Evolutionary conservation across 35 echinoderm and acorn worm species (phyloP).

Genomic region (Patiria miniata): DNA sequence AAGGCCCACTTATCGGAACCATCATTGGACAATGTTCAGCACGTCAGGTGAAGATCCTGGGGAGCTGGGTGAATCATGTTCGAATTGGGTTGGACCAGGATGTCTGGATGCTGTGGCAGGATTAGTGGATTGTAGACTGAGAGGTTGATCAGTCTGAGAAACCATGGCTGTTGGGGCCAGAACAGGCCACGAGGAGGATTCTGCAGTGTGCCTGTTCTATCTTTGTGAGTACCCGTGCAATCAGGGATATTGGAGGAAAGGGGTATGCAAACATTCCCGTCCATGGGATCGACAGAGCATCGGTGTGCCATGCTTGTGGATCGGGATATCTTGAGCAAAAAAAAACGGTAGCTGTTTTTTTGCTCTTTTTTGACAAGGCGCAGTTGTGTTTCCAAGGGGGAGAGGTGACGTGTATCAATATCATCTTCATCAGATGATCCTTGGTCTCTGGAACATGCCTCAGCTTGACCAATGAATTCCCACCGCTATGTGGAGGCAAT

Average conservation of each 20-base stretch:
- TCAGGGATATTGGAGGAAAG: not conserved
- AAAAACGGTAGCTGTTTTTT: constrained; percentile 11
- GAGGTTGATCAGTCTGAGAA: not conserved
- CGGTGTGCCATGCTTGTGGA: not conserved
- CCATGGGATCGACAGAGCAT: constrained; percentile 12
- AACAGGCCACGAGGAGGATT: constrained; percentile 8
- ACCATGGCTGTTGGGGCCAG: constrained; percentile 18
- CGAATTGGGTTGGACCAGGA: not conserved
- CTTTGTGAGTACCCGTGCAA: not conserved
- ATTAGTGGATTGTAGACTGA: not conserved
- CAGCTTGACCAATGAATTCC: too few species aligned
- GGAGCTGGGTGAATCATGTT: too few species aligned
- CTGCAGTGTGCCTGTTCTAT: not conserved
- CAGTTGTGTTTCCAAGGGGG: too few species aligned
- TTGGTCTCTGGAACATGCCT: too few species aligned
- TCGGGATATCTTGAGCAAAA: not conserved
- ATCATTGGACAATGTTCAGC: too few species aligned
- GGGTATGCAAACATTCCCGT: not conserved
- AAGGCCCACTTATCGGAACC: too few species aligned
- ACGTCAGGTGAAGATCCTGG: too few species aligned
- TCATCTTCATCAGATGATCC: too few species aligned
- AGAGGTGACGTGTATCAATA: too few species aligned
- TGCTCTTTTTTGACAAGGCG: too few species aligned
- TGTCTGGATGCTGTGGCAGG: not conserved
- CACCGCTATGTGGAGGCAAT: too few species aligned